A percentile compares a stretch with the other conserved stretches of the same genome.
Conservation (phyloP, 2,888 invertebrate species). For the Tiphia femorata region DNA sequence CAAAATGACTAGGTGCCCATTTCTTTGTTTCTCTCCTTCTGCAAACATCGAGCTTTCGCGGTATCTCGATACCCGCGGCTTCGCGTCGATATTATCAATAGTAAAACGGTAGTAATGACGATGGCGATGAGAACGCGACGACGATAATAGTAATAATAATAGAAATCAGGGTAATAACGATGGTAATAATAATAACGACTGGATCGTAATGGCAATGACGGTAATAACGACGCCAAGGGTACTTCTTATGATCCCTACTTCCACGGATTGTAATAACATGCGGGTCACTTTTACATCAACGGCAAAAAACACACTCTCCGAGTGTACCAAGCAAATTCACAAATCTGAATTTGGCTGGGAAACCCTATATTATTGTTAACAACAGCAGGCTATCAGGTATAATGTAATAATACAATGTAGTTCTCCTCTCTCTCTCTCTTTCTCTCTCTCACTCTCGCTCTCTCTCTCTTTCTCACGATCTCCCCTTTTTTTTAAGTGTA, state of each 20-base stretch:
- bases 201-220: background rate
- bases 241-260: background rate
- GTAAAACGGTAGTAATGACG: too few relatives aligned
- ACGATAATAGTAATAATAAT: too few relatives aligned
- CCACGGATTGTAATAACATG: constrained; percentile 9
- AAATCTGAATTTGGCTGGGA: constrained; percentile 22
- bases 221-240: background rate
- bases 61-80: constrained; percentile 7
- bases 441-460: background rate
- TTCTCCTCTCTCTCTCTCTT: background rate
- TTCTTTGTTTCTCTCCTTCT: too few relatives aligned
- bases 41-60: background rate
- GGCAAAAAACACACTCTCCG: constrained; percentile 11
- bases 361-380: constrained; percentile 57
- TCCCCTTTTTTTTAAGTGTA: constrained; percentile 30
- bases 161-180: background rate
- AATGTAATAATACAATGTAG: constrained; percentile 43
- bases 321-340: constrained; percentile 33
- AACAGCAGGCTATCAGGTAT: constrained; percentile 61
- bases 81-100: constrained; percentile 1
- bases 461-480: background rate
- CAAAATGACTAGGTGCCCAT: too few relatives aligned
- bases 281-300: constrained; percentile 14
- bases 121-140: too few relatives aligned
- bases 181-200: background rate